Evolutionary conservation across 2,113 vertebrate genomes (phyloP).

Genomic region (Gavialis gangeticus): DNA sequence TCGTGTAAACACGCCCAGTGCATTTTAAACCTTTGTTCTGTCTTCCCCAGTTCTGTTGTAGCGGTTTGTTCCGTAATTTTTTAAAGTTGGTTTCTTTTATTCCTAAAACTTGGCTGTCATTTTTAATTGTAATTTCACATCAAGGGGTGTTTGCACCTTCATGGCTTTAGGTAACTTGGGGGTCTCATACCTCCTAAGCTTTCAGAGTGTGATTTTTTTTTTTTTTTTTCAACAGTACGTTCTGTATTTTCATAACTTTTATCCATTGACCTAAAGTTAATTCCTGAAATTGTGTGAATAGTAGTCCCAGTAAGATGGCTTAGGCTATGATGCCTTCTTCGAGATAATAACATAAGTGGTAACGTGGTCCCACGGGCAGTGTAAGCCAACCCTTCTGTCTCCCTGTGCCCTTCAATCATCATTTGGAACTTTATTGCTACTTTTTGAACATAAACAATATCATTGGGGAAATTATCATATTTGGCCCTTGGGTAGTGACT

Average conservation of each 20-base stretch:
- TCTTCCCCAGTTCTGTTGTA: too few species aligned
- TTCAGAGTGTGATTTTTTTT: too few species aligned
- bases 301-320: neutral
- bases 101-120: too few species aligned
- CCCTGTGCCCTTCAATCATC: neutral
- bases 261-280: neutral
- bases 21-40: too few species aligned
- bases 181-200: too few species aligned
- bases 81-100: too few species aligned
- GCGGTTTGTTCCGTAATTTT: too few species aligned
- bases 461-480: neutral
- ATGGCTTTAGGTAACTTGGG: too few species aligned
- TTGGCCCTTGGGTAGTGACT: neutral
- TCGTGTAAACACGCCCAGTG: too few species aligned
- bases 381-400: neutral
- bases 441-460: neutral
- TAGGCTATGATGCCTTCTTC: neutral
- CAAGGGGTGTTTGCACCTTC: too few species aligned
- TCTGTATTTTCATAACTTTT: neutral
- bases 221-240: too few species aligned
- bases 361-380: neutral
- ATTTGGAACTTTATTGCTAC: neutral
- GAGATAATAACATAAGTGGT: neutral
- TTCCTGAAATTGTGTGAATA: neutral
- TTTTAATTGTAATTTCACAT: too few species aligned